Conservation (phyloP, 2,888 invertebrate species). For the Scelioninae gen. 1 region DNA sequence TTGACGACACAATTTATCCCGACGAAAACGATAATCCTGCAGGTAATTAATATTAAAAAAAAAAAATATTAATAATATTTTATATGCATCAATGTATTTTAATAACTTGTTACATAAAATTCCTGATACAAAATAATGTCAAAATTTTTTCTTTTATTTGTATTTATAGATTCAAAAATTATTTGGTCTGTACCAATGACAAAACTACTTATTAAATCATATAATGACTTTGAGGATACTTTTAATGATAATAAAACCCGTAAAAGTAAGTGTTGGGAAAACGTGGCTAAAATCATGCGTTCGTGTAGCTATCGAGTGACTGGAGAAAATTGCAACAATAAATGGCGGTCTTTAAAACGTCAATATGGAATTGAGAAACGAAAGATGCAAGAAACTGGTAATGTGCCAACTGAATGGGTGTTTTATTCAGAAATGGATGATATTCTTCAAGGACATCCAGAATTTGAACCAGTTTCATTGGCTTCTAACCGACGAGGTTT, state of each 20-base stretch:
- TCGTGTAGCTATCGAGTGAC: constrained; percentile 26
- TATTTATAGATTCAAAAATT: constrained; percentile 6
- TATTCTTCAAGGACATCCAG: constrained; percentile 7
- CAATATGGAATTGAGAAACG: constrained; percentile 14
- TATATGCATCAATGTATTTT: too few relatives aligned
- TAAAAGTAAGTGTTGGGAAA: constrained; percentile 11
- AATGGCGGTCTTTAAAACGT: constrained; percentile 21
- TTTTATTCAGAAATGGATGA: constrained; percentile 19
- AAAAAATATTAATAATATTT: too few relatives aligned
- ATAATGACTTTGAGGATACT: constrained; percentile 8
- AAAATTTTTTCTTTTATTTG: neutral
- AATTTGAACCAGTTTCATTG: constrained; percentile 2
- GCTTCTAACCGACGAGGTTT: constrained; percentile 6
- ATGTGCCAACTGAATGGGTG: constrained; percentile 11
- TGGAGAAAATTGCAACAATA: constrained; percentile 16
- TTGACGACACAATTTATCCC: neutral
- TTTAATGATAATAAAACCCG: constrained; percentile 36
- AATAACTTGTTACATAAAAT: too few relatives aligned
- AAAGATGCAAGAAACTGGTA: constrained; percentile 14
- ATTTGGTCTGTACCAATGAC: constrained; percentile 24
- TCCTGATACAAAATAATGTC: too few relatives aligned
- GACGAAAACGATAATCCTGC: too few relatives aligned
- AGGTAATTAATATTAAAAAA: too few relatives aligned
- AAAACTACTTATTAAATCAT: constrained; percentile 23
- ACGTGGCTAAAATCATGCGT: constrained; percentile 16